Evolutionary conservation across 2,888 invertebrate species (phyloP), one percentile per base, ranked within the genome.

Genomic region (Cantharis lateralis): DNA sequence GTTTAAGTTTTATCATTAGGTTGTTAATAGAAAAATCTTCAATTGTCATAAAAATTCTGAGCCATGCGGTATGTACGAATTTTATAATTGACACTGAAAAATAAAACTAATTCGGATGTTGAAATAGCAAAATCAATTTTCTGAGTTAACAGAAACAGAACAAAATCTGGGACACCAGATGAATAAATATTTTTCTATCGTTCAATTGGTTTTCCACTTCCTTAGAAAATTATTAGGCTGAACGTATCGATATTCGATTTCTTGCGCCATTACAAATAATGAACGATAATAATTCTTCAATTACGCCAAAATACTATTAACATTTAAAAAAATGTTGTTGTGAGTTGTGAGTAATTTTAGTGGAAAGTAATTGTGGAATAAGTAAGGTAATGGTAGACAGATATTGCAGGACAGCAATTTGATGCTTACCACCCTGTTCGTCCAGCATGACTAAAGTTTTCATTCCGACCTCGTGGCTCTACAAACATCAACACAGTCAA

Each of bases 391-490:
- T 78, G 78, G 77, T 80, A 76, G 76, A 79, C 74, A 64, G 62
- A 77, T 74, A 74, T 74, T 75, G 80, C 81, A 80, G 80, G 78
- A 81, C 82, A 84, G 81, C 80, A 83, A 85, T 83, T 90, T 90
- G 91, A 93, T 93, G 93, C 96, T 97, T 96, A 98, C 98, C 98
- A 95, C 98, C 98, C 95, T 98, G 98, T 93, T 98, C 98, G 94
- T 98, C 98, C 95, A 98, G 95, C 95, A 98, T 98, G 91, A 98
- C 98, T 93, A 98, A 95, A 92, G 98, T 96, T 93, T 96, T 96
- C 94, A 98, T 98, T 91, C 98, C 98, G 91, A 98, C 98, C 93
- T 98, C 98, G 94, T 98, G 98, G 93, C 98, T 97, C 98, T 98
- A 95, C 93, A 95, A 94, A 93, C 90, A 92, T 86, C 83, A 85